Percentiles rank a stretch among this genome's conserved stretches.
phyloP scores from a whole-genome alignment of 2,888 invertebrate genomes.

The Empis livida region DNA sequence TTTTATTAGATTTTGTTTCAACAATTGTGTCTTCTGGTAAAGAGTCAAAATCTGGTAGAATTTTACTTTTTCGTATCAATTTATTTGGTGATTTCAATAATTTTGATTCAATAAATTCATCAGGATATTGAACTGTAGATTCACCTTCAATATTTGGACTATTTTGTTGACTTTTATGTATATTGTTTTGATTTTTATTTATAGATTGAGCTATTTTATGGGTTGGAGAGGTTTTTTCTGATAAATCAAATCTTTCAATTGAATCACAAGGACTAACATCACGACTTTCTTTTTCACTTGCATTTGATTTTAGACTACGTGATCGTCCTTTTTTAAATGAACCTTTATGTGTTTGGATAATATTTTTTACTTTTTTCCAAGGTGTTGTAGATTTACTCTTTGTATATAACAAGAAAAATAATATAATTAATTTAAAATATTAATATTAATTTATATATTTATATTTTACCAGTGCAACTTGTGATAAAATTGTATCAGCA shows the following conservation, averaged over 20 bases:
- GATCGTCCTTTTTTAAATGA: slow-evolving; percentile 14
- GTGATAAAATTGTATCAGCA: slow-evolving; percentile 10
- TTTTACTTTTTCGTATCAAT: slow-evolving; percentile 15
- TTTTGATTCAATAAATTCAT: slow-evolving; percentile 11
- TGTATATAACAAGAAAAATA: not conserved
- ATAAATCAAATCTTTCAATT: not conserved
- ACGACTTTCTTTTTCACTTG: slow-evolving; percentile 11
- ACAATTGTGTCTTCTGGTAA: slow-evolving; percentile 32
- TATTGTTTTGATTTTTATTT: slow-evolving; percentile 2
- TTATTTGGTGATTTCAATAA: slow-evolving; percentile 10
- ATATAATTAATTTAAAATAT: not conserved
- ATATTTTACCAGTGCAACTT: slow-evolving; percentile 1
- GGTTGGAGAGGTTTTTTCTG: not conserved
- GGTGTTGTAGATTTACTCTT: slow-evolving; percentile 49
- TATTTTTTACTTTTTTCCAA: slow-evolving; percentile 66
- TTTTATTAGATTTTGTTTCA: slow-evolving; percentile 20
- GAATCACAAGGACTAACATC: slow-evolving; percentile 14
- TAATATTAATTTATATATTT: not conserved
- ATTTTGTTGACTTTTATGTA: not conserved
- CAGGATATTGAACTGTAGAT: slow-evolving; percentile 7
- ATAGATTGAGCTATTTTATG: no score
- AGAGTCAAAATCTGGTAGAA: slow-evolving; percentile 28
- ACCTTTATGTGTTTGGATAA: slow-evolving; percentile 46
- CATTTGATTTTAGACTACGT: slow-evolving; percentile 14
- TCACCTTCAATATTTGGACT: not conserved